Conservation (phyloP, 2,888 invertebrate species). For the Heliconius charithonia region DNA sequence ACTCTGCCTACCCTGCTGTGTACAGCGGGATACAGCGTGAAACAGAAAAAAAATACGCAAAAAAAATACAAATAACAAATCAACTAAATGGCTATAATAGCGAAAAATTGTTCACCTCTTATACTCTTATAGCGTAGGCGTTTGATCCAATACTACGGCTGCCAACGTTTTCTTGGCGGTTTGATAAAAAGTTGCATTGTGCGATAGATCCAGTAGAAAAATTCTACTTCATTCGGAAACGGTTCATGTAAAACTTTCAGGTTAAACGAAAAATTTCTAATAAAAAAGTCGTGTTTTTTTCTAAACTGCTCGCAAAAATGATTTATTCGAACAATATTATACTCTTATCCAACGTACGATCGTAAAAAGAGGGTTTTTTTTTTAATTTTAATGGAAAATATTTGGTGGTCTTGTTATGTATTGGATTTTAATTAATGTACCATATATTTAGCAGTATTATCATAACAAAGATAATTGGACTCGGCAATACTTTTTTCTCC, state of each 20-base stretch:
- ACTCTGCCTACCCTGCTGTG: no score
- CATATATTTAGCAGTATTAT: no score
- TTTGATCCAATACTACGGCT: background rate
- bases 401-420: background rate
- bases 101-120: background rate
- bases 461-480: no score
- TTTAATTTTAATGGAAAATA: background rate
- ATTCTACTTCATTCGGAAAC: constrained; percentile 6
- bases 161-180: background rate
- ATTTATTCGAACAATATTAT: background rate
- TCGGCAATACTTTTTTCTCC: no score
- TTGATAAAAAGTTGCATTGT: constrained; percentile 8
- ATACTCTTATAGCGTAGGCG: background rate
- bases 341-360: no score
- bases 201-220: background rate
- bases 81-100: background rate
- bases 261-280: background rate
- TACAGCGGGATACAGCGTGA: no score
- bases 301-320: background rate
- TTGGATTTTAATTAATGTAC: no score
- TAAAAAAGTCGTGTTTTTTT: background rate
- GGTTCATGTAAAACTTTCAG: background rate
- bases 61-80: background rate
- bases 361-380: background rate
- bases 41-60: no score